A percentile compares a stretch with the other conserved stretches of the same genome.
Conservation (phyloP, 2,113 vertebrate genomes). For the Aptenodytes forsteri region DNA sequence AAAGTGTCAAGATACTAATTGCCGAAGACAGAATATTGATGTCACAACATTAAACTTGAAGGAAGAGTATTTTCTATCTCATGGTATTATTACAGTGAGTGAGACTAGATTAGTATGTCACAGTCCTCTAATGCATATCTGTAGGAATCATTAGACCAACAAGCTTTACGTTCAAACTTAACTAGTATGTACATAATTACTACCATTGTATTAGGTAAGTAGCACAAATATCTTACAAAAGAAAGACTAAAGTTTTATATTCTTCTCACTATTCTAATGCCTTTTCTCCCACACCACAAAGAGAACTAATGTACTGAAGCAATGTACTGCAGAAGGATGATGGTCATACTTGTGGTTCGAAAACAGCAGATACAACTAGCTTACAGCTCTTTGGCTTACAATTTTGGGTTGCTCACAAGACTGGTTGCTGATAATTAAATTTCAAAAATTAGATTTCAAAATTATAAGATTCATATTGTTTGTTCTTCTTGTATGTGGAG, state of each 20-base stretch:
- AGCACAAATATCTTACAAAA: not conserved
- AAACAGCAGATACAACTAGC: not conserved
- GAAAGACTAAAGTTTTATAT: not conserved
- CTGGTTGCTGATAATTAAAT: not conserved
- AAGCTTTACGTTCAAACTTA: not conserved
- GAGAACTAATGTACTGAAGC: not conserved
- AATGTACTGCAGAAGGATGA: not conserved
- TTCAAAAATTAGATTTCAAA: not conserved
- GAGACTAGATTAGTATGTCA: not conserved
- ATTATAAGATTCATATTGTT: not conserved
- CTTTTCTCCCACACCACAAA: not conserved
- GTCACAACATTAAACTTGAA: not conserved
- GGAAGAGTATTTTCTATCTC: not conserved
- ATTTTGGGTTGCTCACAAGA: not conserved
- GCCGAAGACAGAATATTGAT: not conserved
- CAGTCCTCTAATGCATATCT: not conserved
- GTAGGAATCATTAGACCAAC: not conserved
- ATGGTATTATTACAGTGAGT: not conserved
- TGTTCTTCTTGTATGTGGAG: not conserved
- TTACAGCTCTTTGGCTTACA: not conserved
- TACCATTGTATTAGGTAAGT: not conserved
- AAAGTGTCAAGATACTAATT: not conserved
- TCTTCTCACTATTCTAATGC: not conserved
- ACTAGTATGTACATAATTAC: not conserved
- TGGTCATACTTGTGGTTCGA: not conserved